phyloP scores from a whole-genome alignment of 2,797 vertebrate species.

The Alfaro cultratus region DNA sequence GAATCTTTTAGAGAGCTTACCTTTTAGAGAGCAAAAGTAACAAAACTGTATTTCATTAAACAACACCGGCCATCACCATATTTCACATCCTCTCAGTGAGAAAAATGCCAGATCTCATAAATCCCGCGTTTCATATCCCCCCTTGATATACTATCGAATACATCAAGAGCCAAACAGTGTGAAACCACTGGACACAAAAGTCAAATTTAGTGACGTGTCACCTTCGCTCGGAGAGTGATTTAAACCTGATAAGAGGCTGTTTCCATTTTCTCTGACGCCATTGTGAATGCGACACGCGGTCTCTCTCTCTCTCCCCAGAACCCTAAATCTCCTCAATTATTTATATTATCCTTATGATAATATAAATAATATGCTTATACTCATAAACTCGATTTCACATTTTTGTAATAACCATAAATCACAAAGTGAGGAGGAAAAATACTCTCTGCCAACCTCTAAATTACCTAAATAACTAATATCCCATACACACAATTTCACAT shows the following conservation, averaged over 20 bases:
- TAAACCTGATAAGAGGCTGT: slow-evolving; percentile 65
- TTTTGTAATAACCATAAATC: slow-evolving; percentile 84
- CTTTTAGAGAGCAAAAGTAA: slow-evolving; percentile 43
- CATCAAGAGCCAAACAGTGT: slow-evolving; percentile 68
- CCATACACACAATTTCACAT: slow-evolving; percentile 80
- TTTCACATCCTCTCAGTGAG: slow-evolving; percentile 59
- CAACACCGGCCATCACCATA: slow-evolving; percentile 44
- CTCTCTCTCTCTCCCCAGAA: slow-evolving; percentile 39
- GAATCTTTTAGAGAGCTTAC: slow-evolving; percentile 27
- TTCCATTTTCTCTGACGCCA: slow-evolving; percentile 56
- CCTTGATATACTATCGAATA: slow-evolving; percentile 67
- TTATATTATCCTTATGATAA: slow-evolving; percentile 85
- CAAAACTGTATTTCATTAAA: slow-evolving; percentile 45
- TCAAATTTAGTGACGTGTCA: slow-evolving; percentile 66
- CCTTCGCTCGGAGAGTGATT: slow-evolving; percentile 64
- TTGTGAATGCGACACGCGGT: slow-evolving; percentile 63
- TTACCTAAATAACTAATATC: slow-evolving; percentile 82
- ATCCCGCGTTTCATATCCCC: slow-evolving; percentile 60
- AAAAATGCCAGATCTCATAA: slow-evolving; percentile 69
- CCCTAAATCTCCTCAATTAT: slow-evolving; percentile 82
- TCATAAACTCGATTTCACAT: slow-evolving; percentile 83
- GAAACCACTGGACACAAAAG: slow-evolving; percentile 66
- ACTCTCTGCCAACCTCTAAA: slow-evolving; percentile 80
- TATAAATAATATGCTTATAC: slow-evolving; percentile 84
- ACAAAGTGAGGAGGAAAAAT: slow-evolving; percentile 67